phyloP scores from a whole-genome alignment of 1,140 invertebrate genomes.

The Propsilocerus akamusi region DNA sequence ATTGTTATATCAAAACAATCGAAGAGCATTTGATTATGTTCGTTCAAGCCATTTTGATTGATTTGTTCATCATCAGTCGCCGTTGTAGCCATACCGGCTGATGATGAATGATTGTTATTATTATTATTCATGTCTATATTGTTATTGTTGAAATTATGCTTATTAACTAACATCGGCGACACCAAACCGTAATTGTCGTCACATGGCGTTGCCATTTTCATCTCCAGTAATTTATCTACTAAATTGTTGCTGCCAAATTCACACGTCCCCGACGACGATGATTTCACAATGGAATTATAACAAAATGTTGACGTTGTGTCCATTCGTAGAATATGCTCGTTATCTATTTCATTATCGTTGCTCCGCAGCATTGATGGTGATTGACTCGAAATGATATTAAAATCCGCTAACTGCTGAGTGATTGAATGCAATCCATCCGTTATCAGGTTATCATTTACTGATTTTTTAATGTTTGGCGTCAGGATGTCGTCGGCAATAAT shows the following conservation, averaged over 20 bases:
- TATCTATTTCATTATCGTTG: too few relatives aligned
- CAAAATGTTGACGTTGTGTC: too few relatives aligned
- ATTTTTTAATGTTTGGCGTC: neutral
- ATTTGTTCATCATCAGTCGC: too few relatives aligned
- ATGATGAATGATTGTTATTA: neutral
- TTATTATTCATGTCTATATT: neutral
- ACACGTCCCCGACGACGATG: too few relatives aligned
- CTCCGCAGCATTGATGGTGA: too few relatives aligned
- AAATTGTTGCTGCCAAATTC: too few relatives aligned
- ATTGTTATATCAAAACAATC: too few relatives aligned
- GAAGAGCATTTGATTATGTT: too few relatives aligned
- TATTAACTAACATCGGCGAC: neutral
- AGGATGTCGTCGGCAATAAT: conserved; percentile 16
- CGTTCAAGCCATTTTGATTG: too few relatives aligned
- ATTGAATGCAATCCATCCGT: neutral
- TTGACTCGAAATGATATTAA: neutral
- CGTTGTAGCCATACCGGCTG: too few relatives aligned
- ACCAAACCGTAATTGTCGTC: neutral
- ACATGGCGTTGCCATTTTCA: neutral
- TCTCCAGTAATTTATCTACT: neutral
- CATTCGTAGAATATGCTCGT: too few relatives aligned
- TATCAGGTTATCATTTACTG: neutral
- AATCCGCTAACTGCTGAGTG: neutral
- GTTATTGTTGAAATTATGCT: neutral
- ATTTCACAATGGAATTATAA: too few relatives aligned